Conservation (phyloP, 2,113 vertebrate genomes). For the Rhabdornis inornatus region DNA sequence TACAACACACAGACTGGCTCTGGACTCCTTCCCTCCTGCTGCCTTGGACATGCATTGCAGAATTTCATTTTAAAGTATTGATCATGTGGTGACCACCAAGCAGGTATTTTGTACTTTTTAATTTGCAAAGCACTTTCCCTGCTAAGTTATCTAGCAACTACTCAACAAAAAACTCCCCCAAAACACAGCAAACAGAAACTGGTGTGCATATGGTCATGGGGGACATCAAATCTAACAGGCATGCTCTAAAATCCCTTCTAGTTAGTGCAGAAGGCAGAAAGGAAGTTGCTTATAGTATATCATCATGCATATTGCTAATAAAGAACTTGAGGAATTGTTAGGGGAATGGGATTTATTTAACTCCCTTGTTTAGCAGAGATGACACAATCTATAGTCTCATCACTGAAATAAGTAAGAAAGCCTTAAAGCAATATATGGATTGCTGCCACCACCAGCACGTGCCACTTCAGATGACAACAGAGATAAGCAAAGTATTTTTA, state of each 20-base stretch:
- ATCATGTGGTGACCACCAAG: neutral
- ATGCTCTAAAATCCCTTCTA: neutral
- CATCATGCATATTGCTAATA: neutral
- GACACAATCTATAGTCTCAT: neutral
- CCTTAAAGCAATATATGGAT: neutral
- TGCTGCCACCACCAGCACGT: neutral
- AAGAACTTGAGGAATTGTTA: neutral
- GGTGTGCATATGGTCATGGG: neutral
- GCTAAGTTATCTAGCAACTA: neutral
- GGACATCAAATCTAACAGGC: neutral
- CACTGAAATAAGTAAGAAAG: neutral
- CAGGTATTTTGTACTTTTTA: neutral
- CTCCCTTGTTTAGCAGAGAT: neutral
- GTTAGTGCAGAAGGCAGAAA: neutral
- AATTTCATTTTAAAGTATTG: neutral
- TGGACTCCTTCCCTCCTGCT: neutral
- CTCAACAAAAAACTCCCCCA: neutral
- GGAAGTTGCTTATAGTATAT: neutral
- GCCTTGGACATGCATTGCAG: fast-evolving
- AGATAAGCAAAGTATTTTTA: neutral
- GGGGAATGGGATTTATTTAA: neutral
- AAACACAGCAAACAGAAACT: neutral
- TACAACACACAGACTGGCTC: neutral
- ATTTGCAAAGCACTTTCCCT: neutral
- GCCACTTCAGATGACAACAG: neutral